Conservation (phyloP, 2,113 vertebrate genomes). For the Microcebus griseorufus region DNA sequence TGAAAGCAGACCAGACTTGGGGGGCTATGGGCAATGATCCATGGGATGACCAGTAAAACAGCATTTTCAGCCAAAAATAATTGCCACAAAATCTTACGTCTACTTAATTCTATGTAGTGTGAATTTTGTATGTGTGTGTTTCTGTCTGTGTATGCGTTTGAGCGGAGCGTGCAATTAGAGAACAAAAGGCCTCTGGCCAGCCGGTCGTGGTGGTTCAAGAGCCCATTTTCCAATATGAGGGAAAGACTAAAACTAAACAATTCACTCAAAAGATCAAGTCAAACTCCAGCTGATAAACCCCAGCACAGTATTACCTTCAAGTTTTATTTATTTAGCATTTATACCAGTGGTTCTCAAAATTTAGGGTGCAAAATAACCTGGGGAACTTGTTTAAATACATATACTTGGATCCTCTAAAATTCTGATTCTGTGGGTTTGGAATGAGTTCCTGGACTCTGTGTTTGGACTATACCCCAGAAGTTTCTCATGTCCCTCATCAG, state of each 20-base stretch:
- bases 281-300: neutral
- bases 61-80: neutral
- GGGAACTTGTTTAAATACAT: neutral
- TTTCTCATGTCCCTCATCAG: neutral
- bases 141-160: neutral
- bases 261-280: neutral
- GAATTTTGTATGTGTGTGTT: neutral
- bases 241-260: neutral
- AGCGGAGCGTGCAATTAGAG: rapidly evolving
- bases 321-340: neutral
- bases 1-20: neutral
- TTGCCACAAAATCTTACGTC: neutral
- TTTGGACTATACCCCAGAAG: neutral
- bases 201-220: neutral
- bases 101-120: neutral
- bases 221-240: neutral
- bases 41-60: neutral
- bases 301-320: neutral
- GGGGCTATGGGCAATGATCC: neutral
- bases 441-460: neutral
- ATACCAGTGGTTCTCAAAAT: neutral
- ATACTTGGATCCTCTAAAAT: neutral
- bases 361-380: neutral
- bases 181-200: neutral
- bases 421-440: neutral